Percentiles rank a stretch among this genome's conserved stretches.
Evolutionary conservation across 1,140 invertebrate species (phyloP).

Genomic region (Papilio glaucus): DNA sequence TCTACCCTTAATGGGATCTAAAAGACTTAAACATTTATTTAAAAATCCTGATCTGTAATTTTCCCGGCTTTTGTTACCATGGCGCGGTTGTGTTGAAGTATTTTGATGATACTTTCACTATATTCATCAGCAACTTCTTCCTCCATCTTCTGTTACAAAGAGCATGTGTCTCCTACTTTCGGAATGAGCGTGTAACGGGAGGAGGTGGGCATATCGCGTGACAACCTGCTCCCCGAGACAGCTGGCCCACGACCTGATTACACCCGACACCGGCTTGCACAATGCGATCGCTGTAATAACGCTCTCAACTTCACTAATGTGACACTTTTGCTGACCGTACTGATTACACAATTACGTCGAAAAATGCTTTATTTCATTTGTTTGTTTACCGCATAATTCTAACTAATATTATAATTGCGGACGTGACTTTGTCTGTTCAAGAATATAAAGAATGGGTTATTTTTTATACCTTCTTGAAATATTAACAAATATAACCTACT

Average conservation of each 20-base stretch:
- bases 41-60: too few relatives aligned
- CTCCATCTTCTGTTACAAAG: neutral
- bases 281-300: conserved; percentile 31
- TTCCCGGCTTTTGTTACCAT: too few relatives aligned
- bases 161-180: conserved; percentile 8
- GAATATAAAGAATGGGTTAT: too few relatives aligned
- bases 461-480: too few relatives aligned
- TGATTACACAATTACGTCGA: neutral
- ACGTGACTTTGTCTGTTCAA: too few relatives aligned
- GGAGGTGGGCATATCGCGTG: conserved; percentile 38
- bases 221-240: conserved; percentile 42
- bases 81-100: too few relatives aligned
- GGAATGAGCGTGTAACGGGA: neutral
- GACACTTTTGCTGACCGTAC: neutral
- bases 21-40: too few relatives aligned
- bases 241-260: conserved; percentile 35
- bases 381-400: too few relatives aligned
- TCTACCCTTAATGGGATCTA: too few relatives aligned
- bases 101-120: neutral
- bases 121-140: neutral
- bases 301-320: neutral
- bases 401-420: too few relatives aligned
- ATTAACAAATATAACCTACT: too few relatives aligned
- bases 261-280: conserved; percentile 34
- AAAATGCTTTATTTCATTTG: too few relatives aligned